These are phyloP conservation scores for Brachionus rubens DNA, from an alignment of 1,140 invertebrate species.

Conservation along the genomic window DNA sequence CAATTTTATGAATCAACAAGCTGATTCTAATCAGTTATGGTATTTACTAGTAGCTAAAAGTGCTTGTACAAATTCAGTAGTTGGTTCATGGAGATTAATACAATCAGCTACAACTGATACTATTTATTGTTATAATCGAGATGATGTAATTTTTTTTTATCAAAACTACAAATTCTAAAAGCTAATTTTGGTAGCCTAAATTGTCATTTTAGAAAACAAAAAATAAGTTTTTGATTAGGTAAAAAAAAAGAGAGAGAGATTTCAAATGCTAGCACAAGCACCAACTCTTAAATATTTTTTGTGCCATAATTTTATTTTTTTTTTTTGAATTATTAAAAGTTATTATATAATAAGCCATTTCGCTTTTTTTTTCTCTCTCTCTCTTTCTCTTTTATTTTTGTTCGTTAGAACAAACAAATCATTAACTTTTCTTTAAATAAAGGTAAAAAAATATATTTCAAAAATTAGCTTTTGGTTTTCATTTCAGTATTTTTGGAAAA, in stretches of 20 bases:
- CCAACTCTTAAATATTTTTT: background rate
- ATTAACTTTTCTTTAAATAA: constrained; percentile 18
- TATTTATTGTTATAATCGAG: constrained; percentile 38
- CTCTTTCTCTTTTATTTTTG: constrained; percentile 25
- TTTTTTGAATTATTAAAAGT: background rate
- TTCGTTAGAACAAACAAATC: constrained; percentile 30
- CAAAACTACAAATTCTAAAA: background rate
- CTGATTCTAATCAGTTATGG: constrained; percentile 39
- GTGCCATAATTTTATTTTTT: background rate
- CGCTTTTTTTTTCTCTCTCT: no score
- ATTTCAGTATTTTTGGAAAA: no score
- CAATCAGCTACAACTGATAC: constrained; percentile 42
- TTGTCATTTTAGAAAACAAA: no score
- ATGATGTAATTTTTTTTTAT: constrained; percentile 25
- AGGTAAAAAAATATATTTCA: background rate
- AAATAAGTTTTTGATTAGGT: no score
- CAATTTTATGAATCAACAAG: constrained; percentile 35
- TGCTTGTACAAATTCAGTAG: constrained; percentile 32
- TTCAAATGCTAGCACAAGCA: background rate
- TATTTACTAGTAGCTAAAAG: constrained; percentile 43
- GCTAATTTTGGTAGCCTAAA: no score
- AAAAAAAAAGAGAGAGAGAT: background rate
- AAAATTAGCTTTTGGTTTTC: constrained; percentile 21
- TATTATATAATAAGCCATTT: constrained; percentile 41
- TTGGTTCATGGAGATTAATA: constrained; percentile 37